Conservation (phyloP, 30 jellyfish, hydroid and myxozoan genomes). For the Catostylus mosaicus region DNA sequence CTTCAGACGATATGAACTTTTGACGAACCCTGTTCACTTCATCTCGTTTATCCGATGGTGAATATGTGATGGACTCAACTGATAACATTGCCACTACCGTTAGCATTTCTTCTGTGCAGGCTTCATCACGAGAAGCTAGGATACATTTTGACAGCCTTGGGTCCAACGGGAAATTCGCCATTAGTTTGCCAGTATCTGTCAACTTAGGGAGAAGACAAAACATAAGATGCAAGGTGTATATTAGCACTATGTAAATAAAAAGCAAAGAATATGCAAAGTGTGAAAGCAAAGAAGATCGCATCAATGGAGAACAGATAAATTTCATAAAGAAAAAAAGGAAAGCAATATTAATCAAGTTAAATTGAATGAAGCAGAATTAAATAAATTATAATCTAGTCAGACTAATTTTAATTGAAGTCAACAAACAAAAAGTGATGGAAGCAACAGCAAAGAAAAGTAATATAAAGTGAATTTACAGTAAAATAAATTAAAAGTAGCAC, state of each 20-base stretch:
- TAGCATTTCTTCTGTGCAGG: slow-evolving; percentile 88
- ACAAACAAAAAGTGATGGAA: no score
- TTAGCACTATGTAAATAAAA: neutral
- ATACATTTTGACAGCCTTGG: slow-evolving; percentile 85
- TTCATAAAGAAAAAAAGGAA: no score
- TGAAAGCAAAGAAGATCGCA: no score
- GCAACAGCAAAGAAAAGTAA: no score
- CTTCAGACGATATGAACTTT: slow-evolving; percentile 86
- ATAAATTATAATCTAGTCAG: no score
- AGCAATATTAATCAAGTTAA: no score
- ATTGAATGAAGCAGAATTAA: no score
- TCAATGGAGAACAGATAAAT: no score
- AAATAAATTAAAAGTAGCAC: no score
- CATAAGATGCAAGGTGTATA: neutral
- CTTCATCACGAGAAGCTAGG: slow-evolving; percentile 79
- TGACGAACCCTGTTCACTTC: slow-evolving; percentile 61
- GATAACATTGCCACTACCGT: slow-evolving; percentile 86
- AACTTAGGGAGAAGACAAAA: slow-evolving; percentile 39
- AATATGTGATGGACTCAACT: slow-evolving; percentile 84
- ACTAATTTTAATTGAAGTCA: no score
- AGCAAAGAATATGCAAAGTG: no score
- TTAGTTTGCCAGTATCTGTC: slow-evolving; percentile 82
- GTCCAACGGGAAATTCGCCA: slow-evolving; percentile 94
- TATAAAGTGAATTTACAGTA: no score
- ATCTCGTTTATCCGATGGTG: slow-evolving; percentile 85